These are phyloP conservation scores for Leptopilina drosophilae DNA, from an alignment of 2,888 invertebrate genomes.

Conservation along the genomic window DNA sequence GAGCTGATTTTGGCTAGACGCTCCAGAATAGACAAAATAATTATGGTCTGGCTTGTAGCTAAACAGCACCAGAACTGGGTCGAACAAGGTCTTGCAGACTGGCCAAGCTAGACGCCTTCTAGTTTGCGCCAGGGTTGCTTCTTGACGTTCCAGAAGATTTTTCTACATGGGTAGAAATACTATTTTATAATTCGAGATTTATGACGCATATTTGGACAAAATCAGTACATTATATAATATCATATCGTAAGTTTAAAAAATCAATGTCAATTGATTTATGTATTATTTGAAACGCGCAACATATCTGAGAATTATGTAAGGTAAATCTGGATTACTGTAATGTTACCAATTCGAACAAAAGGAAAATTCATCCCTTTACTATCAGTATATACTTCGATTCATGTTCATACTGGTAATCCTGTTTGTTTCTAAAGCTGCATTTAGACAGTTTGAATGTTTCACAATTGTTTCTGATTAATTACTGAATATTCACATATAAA, in stretches of 20 bases:
- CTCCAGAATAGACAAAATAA: too few species aligned
- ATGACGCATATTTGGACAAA: not conserved
- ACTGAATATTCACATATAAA: not conserved
- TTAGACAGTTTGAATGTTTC: not conserved
- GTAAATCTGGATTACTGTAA: constrained; percentile 14
- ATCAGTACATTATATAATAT: not conserved
- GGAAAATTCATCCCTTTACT: not conserved
- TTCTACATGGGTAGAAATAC: not conserved
- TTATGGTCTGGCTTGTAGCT: too few species aligned
- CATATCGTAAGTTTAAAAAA: not conserved
- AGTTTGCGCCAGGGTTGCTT: too few species aligned
- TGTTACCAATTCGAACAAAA: constrained; percentile 7
- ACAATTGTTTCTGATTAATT: not conserved
- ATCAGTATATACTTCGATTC: not conserved
- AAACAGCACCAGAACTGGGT: too few species aligned
- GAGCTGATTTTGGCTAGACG: too few species aligned
- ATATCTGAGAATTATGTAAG: not conserved
- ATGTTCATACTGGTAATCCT: not conserved
- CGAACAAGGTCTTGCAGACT: too few species aligned
- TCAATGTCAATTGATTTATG: not conserved
- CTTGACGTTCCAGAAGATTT: too few species aligned
- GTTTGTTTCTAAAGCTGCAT: not conserved
- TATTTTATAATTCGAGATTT: not conserved
- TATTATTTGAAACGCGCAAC: not conserved
- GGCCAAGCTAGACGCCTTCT: too few species aligned